phyloP scores from a whole-genome alignment of 2,888 invertebrate genomes.

The Gerris lacustris region DNA sequence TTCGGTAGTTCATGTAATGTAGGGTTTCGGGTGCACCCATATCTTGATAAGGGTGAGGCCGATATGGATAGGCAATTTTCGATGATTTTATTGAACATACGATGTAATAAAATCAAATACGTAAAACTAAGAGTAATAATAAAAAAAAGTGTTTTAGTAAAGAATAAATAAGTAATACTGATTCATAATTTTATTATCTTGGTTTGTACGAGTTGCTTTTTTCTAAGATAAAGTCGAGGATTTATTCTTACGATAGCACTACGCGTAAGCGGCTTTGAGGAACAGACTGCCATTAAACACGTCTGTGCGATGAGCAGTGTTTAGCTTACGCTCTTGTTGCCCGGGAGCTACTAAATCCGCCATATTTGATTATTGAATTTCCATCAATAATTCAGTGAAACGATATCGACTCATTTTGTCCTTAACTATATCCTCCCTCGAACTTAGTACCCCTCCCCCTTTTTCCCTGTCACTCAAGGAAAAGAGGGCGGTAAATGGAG shows the following conservation, averaged over 20 bases:
- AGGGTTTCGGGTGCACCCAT: background rate
- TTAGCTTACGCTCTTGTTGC: background rate
- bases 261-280: too few relatives aligned
- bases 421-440: background rate
- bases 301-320: background rate
- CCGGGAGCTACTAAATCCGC: background rate
- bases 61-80: too few relatives aligned
- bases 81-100: too few relatives aligned
- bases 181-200: too few relatives aligned
- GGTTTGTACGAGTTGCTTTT: too few relatives aligned
- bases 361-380: slow-evolving; percentile 5
- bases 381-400: background rate
- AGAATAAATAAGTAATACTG: too few relatives aligned
- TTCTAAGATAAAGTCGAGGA: too few relatives aligned
- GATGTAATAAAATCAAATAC: too few relatives aligned
- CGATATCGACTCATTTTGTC: background rate
- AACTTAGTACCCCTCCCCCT: background rate
- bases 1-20: background rate
- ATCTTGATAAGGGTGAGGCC: background rate
- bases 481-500: background rate
- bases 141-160: too few relatives aligned
- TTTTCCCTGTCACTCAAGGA: background rate
- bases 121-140: too few relatives aligned
- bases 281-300: too few relatives aligned
- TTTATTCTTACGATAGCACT: too few relatives aligned